Evolutionary conservation across 92 coral and sea anemone genomes (phyloP).

Genomic region (Heliopora coerulea): DNA sequence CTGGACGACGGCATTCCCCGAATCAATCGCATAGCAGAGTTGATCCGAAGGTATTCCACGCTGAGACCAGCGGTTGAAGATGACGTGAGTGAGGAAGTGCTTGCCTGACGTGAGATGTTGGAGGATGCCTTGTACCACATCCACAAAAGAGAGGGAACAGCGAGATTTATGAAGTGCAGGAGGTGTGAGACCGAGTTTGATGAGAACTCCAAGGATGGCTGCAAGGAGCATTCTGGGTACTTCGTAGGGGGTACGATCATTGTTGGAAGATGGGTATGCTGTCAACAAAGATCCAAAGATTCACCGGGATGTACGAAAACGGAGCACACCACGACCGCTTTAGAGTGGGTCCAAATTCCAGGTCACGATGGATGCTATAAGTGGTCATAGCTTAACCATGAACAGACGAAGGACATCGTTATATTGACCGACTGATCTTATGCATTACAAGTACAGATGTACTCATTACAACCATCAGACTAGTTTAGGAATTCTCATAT

Average conservation of each 20-base stretch:
- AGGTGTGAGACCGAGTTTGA: conserved; percentile 77
- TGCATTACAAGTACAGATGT: too few species aligned
- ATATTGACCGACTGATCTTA: too few species aligned
- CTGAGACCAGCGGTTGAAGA: conserved; percentile 53
- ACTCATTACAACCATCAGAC: too few species aligned
- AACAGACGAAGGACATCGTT: too few species aligned
- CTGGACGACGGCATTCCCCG: conserved; percentile 73
- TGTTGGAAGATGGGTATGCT: conserved; percentile 85
- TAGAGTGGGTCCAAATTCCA: conserved; percentile 52
- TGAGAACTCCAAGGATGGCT: conserved; percentile 48
- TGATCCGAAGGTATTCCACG: conserved; percentile 60
- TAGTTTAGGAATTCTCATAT: too few species aligned
- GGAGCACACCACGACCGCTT: conserved; percentile 48
- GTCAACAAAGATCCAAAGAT: conserved; percentile 69
- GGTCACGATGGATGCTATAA: conserved; percentile 67
- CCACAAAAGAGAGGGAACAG: conserved; percentile 57
- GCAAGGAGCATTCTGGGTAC: conserved; percentile 67
- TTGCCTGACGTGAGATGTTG: conserved; percentile 55
- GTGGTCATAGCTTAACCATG: conserved; percentile 39
- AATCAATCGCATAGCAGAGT: conserved; percentile 67
- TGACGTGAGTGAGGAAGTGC: conserved; percentile 74
- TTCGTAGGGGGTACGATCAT: conserved; percentile 75
- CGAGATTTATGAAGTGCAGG: conserved; percentile 62
- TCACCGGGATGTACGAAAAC: conserved; percentile 61
- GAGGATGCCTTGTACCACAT: conserved; percentile 67